These are phyloP conservation scores for Agrotis puta DNA, from an alignment of 2,888 invertebrate species.

Conservation along the genomic window DNA sequence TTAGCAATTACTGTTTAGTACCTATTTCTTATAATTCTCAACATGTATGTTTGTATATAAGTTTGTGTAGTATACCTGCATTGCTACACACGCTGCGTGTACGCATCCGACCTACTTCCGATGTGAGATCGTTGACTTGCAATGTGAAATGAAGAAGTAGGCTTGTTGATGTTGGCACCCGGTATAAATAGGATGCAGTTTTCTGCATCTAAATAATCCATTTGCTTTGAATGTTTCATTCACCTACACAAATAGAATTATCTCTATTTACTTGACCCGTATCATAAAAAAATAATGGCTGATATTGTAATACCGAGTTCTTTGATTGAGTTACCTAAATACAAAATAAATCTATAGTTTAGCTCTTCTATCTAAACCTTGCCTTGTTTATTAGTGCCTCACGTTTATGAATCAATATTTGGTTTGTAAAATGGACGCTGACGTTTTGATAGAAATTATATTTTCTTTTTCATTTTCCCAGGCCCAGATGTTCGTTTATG, in stretches of 20 bases:
- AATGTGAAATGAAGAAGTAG: slow-evolving; percentile 63
- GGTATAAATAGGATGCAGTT: slow-evolving; percentile 57
- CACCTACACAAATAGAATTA: slow-evolving; percentile 9
- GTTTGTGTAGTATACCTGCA: slow-evolving; percentile 39
- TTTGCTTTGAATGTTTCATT: slow-evolving; percentile 33
- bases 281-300: not conserved
- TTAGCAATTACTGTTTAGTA: not conserved
- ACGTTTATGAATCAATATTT: slow-evolving; percentile 51
- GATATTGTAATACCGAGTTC: not conserved
- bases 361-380: slow-evolving; percentile 8
- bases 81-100: slow-evolving; percentile 38
- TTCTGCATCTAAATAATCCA: slow-evolving; percentile 46
- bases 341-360: slow-evolving; percentile 3
- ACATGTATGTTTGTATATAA: slow-evolving; percentile 15
- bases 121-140: slow-evolving; percentile 67
- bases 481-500: slow-evolving; percentile 54
- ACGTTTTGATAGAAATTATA: slow-evolving; percentile 51
- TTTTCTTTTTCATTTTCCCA: slow-evolving; percentile 44
- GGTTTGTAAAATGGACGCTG: slow-evolving; percentile 46
- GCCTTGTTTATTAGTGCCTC: slow-evolving; percentile 33
- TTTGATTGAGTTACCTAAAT: slow-evolving; percentile 18
- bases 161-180: slow-evolving; percentile 66
- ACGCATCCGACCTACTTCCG: slow-evolving; percentile 59
- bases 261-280: not conserved
- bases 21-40: slow-evolving; percentile 14